Conservation (phyloP, 2,113 vertebrate genomes). For the Nettapus auritus region DNA sequence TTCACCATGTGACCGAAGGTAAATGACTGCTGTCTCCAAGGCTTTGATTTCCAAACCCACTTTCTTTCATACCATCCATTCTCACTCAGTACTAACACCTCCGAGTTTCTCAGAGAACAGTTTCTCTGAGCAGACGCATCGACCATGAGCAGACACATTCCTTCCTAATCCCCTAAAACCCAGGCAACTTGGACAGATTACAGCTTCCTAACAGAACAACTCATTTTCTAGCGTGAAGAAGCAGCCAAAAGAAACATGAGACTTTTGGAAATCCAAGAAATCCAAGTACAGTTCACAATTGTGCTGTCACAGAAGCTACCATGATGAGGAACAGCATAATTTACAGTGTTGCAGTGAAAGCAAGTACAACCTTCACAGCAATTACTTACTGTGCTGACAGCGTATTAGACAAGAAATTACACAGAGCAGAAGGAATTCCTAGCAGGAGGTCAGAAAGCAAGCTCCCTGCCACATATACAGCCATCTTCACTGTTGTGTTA, state of each 20-base stretch:
- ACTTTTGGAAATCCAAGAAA: background rate
- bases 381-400: background rate
- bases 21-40: background rate
- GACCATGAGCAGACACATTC: background rate
- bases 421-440: background rate
- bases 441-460: background rate
- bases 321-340: background rate
- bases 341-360: background rate
- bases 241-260: background rate
- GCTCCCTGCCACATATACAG: background rate
- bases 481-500: background rate
- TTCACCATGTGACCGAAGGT: background rate
- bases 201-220: background rate
- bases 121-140: background rate
- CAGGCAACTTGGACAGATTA: background rate
- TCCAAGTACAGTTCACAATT: background rate
- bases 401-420: background rate
- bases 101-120: background rate
- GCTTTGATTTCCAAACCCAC: background rate
- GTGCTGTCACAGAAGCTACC: background rate
- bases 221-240: background rate
- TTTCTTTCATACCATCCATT: background rate
- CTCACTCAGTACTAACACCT: background rate
- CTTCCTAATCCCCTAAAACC: background rate
- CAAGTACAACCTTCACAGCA: background rate